These are phyloP conservation scores for Odontothrips loti DNA, from an alignment of 2,888 invertebrate species.

Conservation along the genomic window DNA sequence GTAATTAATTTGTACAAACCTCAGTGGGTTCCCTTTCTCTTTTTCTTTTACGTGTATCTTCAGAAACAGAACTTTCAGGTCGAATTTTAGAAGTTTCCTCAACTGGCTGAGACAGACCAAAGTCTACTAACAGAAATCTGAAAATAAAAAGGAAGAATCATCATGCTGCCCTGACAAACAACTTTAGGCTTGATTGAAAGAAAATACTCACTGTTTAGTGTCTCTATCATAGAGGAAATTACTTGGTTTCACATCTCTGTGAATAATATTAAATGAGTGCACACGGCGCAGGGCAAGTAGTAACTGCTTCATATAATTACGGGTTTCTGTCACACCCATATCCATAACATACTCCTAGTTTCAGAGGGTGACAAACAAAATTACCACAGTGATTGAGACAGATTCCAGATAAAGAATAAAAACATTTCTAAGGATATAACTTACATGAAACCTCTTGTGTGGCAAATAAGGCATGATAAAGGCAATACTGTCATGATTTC, in stretches of 20 bases:
- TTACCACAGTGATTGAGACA: neutral
- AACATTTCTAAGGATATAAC: constrained; percentile 41
- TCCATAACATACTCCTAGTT: constrained; percentile 66
- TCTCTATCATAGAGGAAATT: constrained; percentile 82
- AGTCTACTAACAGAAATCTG: constrained; percentile 78
- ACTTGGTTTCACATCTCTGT: constrained; percentile 86
- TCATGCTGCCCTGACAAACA: neutral
- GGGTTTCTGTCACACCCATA: constrained; percentile 66
- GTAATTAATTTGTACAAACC: neutral
- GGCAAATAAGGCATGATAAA: constrained; percentile 87
- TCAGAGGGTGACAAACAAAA: neutral
- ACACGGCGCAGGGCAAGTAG: constrained; percentile 72
- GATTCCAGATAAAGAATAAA: neutral
- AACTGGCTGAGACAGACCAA: constrained; percentile 76
- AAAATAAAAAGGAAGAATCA: constrained; percentile 29
- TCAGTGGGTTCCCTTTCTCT: neutral
- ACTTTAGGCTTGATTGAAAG: neutral
- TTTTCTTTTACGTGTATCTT: constrained; percentile 8
- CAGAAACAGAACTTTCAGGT: neutral
- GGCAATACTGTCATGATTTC: constrained; percentile 72
- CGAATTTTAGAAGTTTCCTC: constrained; percentile 36
- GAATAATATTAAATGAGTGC: constrained; percentile 79
- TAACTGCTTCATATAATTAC: constrained; percentile 74
- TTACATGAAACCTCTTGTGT: constrained; percentile 73
- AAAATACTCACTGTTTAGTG: constrained; percentile 52